Evolutionary conservation across 2,113 vertebrate genomes (phyloP).

Genomic region (human): GRCh38 chr5:9255501-9256000

Average conservation of each 20-base stretch:
- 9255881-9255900: too few relatives aligned
- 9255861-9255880: background rate
- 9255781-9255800: background rate
- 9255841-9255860: background rate
- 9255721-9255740: background rate
- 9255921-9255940: background rate
- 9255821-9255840: background rate
- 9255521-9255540: background rate
- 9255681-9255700: background rate
- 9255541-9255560: background rate
- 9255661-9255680: background rate
- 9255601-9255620: background rate
- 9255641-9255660: background rate
- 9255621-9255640: too few relatives aligned
- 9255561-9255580: background rate
- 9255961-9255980: background rate
- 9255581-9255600: background rate
- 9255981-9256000: background rate
- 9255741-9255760: background rate
- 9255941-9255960: background rate
- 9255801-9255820: background rate
- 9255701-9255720: background rate
- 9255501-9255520: fast-evolving
- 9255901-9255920: too few relatives aligned
- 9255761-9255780: fast-evolving